Conservation (phyloP, 2,797 vertebrate species). For the Enteromius fasciolatus region DNA sequence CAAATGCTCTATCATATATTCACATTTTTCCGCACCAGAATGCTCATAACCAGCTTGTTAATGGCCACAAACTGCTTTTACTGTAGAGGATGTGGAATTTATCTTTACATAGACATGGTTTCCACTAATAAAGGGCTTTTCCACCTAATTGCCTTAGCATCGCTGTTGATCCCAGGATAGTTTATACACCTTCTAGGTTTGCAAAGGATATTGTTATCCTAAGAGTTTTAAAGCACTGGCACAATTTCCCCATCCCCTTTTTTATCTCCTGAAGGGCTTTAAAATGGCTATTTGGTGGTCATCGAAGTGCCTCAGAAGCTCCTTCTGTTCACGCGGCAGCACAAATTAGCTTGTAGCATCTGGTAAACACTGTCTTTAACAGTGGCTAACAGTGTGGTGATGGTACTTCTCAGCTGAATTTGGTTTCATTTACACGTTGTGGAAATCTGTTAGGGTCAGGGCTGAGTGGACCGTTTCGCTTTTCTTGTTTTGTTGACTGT, state of each 20-base stretch:
- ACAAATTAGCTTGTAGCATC: constrained; percentile 7
- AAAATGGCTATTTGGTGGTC: constrained; percentile 38
- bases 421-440: constrained; percentile 25
- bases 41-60: background rate
- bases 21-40: background rate
- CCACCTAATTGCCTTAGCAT: constrained; percentile 63
- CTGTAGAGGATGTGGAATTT: background rate
- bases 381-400: constrained; percentile 17
- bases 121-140: constrained; percentile 55
- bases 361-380: background rate
- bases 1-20: background rate
- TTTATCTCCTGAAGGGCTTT: constrained; percentile 44
- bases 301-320: constrained; percentile 57
- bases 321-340: constrained; percentile 15
- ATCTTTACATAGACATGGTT: constrained; percentile 15
- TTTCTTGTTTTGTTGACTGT: constrained; percentile 58
- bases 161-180: constrained; percentile 30
- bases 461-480: constrained; percentile 31
- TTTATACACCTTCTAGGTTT: constrained; percentile 38
- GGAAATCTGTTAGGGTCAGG: constrained; percentile 7
- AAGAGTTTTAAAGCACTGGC: constrained; percentile 29
- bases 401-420: constrained; percentile 36
- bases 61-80: background rate
- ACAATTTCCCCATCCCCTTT: constrained; percentile 15
- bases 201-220: constrained; percentile 26